These are phyloP conservation scores for Lithophane socia DNA, from an alignment of 2,888 invertebrate species.

Conservation along the genomic window DNA sequence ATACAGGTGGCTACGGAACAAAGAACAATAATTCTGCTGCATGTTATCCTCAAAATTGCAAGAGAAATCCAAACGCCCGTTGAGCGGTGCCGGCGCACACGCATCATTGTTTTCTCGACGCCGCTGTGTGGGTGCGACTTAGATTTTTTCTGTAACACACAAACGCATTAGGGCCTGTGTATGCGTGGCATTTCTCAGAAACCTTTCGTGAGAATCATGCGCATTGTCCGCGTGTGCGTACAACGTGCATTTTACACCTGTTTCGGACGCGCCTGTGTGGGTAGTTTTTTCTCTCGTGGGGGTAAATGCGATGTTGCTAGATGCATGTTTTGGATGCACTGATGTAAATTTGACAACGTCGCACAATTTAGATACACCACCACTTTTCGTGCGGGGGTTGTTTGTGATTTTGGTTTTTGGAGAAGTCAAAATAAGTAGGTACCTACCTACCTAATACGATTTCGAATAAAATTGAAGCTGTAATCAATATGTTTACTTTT, in stretches of 20 bases:
- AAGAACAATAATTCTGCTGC: constrained; percentile 27
- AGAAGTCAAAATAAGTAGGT: constrained; percentile 11
- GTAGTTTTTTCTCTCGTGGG: constrained; percentile 68
- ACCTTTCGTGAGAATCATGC: constrained; percentile 66
- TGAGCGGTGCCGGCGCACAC: constrained; percentile 72
- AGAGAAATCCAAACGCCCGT: constrained; percentile 65
- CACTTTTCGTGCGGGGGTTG: constrained; percentile 49
- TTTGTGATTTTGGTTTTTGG: constrained; percentile 43
- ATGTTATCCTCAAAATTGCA: constrained; percentile 67
- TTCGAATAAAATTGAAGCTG: not conserved
- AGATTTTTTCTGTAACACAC: constrained; percentile 77
- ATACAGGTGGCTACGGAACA: constrained; percentile 19
- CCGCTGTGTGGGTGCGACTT: constrained; percentile 74
- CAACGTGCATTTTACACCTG: constrained; percentile 78
- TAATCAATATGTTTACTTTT: not conserved
- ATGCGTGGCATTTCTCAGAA: constrained; percentile 79
- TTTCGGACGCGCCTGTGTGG: constrained; percentile 66
- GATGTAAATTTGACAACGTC: constrained; percentile 88
- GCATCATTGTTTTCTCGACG: constrained; percentile 75
- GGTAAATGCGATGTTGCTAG: constrained; percentile 86
- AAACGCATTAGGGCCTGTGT: constrained; percentile 53
- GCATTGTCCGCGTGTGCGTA: constrained; percentile 69
- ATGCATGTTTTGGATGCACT: constrained; percentile 82
- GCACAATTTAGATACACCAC: constrained; percentile 78
- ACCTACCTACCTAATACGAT: not conserved